phyloP scores from a whole-genome alignment of 2,113 vertebrate species.

The Erythrolamprus reginae region DNA sequence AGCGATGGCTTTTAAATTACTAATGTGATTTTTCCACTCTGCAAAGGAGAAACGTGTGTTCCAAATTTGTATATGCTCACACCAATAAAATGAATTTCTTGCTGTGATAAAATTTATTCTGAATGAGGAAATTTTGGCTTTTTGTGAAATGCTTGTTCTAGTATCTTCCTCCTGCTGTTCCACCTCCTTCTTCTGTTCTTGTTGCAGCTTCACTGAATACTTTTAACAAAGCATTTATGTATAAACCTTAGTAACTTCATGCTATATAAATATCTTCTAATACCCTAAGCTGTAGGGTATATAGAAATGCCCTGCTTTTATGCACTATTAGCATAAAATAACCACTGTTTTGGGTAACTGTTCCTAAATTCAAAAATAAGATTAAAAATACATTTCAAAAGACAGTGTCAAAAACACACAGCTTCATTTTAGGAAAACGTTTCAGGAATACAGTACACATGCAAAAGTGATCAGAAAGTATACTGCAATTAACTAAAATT shows the following conservation, averaged over 20 bases:
- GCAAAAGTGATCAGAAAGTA: background rate
- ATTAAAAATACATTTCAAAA: background rate
- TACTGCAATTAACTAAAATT: background rate
- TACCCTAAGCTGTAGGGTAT: background rate
- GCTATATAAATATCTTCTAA: background rate
- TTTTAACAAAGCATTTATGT: background rate
- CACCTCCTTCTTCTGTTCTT: background rate
- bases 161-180: background rate
- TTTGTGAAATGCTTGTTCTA: background rate
- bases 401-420: background rate
- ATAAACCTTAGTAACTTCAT: background rate
- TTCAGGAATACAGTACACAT: background rate
- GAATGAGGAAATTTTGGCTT: background rate
- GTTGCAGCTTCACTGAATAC: background rate
- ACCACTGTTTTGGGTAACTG: background rate
- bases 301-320: background rate
- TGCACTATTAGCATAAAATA: background rate
- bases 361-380: background rate
- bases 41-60: background rate
- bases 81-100: background rate
- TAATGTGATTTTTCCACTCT: background rate
- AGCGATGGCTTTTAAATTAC: background rate
- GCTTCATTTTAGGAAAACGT: background rate
- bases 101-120: background rate
- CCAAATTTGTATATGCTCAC: background rate